phyloP scores from a whole-genome alignment of 2,113 vertebrate genomes.

The Lamprotornis superbus region DNA sequence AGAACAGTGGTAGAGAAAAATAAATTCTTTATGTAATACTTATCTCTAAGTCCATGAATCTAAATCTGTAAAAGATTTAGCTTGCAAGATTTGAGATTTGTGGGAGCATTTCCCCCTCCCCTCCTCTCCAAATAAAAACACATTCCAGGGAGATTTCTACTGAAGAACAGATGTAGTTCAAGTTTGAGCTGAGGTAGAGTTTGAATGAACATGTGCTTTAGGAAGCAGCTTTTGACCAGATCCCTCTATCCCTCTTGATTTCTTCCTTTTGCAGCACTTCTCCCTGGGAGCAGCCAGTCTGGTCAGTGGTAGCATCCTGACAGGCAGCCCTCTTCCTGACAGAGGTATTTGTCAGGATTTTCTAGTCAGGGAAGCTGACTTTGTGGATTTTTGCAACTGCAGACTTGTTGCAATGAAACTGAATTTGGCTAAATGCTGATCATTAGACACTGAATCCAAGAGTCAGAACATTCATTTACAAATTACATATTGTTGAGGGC shows the following conservation, averaged over 20 bases:
- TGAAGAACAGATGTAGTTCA: neutral
- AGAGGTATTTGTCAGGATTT: neutral
- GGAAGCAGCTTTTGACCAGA: neutral
- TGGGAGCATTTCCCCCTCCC: fast-evolving
- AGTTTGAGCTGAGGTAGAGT: neutral
- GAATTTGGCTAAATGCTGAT: neutral
- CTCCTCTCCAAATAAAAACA: neutral
- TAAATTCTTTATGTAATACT: neutral
- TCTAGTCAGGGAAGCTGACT: fast-evolving
- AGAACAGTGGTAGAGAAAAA: neutral
- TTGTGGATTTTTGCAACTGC: neutral
- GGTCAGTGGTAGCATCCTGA: neutral
- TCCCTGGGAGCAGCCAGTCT: neutral
- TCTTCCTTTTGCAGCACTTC: neutral
- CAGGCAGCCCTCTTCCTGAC: neutral
- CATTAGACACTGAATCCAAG: neutral
- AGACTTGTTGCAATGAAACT: neutral
- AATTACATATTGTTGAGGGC: neutral
- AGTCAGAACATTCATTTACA: neutral
- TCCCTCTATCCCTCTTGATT: neutral
- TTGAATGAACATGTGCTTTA: neutral
- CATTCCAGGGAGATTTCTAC: neutral
- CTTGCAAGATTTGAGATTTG: neutral
- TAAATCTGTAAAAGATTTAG: neutral
- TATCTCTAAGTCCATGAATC: neutral